Conservation (phyloP, 2,888 invertebrate genomes). For the Xestia xanthographa region DNA sequence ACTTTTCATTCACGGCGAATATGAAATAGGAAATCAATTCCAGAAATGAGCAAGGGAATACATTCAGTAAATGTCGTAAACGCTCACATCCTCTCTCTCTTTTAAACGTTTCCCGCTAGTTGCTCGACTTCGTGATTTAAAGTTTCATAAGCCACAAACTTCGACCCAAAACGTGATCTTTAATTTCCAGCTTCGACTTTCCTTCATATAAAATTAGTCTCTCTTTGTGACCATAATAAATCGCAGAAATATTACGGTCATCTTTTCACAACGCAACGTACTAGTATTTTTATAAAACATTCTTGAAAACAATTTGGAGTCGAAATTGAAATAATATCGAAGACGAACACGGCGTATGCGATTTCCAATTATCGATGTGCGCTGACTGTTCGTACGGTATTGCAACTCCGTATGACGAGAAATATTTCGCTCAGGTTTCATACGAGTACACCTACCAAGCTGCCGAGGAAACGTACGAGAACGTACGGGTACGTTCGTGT, state of each 20-base stretch:
- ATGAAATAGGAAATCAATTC: constrained; percentile 60
- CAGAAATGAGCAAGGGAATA: constrained; percentile 50
- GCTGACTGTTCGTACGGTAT: constrained; percentile 73
- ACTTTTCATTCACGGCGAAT: constrained; percentile 60
- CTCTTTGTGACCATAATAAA: constrained; percentile 20
- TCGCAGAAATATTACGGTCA: background rate
- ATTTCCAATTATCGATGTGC: constrained; percentile 83
- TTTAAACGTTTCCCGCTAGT: constrained; percentile 58
- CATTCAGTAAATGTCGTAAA: constrained; percentile 62
- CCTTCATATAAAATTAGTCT: constrained; percentile 34
- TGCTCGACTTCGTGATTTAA: constrained; percentile 60
- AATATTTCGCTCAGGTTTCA: constrained; percentile 76
- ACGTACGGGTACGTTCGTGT: constrained; percentile 55
- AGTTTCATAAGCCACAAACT: constrained; percentile 57
- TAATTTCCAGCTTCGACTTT: constrained; percentile 48
- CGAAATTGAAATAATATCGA: constrained; percentile 75
- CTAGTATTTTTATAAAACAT: constrained; percentile 42
- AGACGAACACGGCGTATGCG: constrained; percentile 73
- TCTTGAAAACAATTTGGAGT: constrained; percentile 60
- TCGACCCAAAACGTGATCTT: constrained; percentile 52
- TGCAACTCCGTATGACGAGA: constrained; percentile 75
- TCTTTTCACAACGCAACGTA: constrained; percentile 3
- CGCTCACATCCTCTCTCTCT: constrained; percentile 46
- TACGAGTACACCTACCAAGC: constrained; percentile 63
- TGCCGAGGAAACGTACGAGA: constrained; percentile 58